Evolutionary conservation across 2,888 invertebrate genomes (phyloP), one percentile per base, ranked within the genome.

Genomic region (Crematogaster levior): DNA sequence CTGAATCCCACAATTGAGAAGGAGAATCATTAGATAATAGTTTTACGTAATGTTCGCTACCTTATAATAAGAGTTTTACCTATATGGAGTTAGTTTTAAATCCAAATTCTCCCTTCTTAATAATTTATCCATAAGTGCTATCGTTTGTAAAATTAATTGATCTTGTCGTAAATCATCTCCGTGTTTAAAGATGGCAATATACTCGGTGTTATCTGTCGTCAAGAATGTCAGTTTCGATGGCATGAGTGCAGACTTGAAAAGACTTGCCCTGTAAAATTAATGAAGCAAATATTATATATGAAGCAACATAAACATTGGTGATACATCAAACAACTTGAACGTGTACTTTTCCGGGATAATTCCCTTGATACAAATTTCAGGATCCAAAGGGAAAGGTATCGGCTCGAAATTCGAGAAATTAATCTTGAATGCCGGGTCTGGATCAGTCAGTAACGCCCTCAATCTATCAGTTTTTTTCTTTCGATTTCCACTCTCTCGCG

Each of bases 131-230:
- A 99, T 99, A 18, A 99, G 95, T 0, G 98, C 98, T 56, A 99
- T 99, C 96, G 99, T 99, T 95, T 99, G 99, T 65, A 99, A 95
- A 84, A 99, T 98, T 1, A 99, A 95, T 94, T 99, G 99, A 95
- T 99, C 99, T 95, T 99, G 99, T 3, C 99, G 96, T 73, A 99
- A 95, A 94, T 99, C 99, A 94, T 99, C 99, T 1, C 99, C 99
- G 91, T 99, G 97, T 94, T 99, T 99, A 94, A 99, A 99, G 85
- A 99, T 99, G 0, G 99, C 98, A 21, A 98, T 97, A 94, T 99
- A 99, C 92, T 98, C 97, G 48, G 96, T 96, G 53, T 97, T 97
- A 82, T 97, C 96, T 0, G 97, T 96, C 0, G 98, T 98, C 18
- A 97, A 95, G 94, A 99, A 99, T 0, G 98, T 97, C 65, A 99